These are phyloP conservation scores for Characodon lateralis DNA, from an alignment of 2,797 vertebrate species.

Conservation along the genomic window DNA sequence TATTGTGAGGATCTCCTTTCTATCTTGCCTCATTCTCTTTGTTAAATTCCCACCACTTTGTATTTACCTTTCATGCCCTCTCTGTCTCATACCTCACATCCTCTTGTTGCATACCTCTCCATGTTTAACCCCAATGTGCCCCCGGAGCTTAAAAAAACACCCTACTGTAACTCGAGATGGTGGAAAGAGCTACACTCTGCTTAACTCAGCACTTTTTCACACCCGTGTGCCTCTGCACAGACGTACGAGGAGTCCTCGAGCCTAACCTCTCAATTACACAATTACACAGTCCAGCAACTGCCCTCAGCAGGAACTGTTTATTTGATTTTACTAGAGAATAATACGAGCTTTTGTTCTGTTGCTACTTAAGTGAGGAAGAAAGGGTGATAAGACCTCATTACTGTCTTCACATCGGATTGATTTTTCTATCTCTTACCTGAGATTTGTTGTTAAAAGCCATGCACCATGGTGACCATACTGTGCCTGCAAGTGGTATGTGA, in stretches of 20 bases:
- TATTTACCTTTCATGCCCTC: slow-evolving; percentile 29
- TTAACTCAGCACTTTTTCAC: slow-evolving; percentile 74
- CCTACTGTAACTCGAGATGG: slow-evolving; percentile 76
- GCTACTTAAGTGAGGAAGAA: slow-evolving; percentile 61
- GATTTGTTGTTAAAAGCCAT: slow-evolving; percentile 47
- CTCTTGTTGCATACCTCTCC: slow-evolving; percentile 68
- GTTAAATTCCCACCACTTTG: slow-evolving; percentile 9
- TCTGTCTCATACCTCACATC: slow-evolving; percentile 45
- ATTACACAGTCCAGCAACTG: slow-evolving; percentile 74
- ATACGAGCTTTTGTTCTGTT: slow-evolving; percentile 68
- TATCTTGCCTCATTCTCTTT: neutral
- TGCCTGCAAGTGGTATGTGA: slow-evolving; percentile 37
- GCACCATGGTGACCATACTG: slow-evolving; percentile 36
- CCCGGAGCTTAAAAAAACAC: slow-evolving; percentile 66
- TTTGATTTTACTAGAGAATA: slow-evolving; percentile 70
- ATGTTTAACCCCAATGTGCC: slow-evolving; percentile 76
- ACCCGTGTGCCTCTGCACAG: slow-evolving; percentile 51
- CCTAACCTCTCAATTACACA: slow-evolving; percentile 78
- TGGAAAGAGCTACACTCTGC: slow-evolving; percentile 65
- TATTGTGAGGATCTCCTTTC: neutral
- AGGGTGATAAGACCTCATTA: slow-evolving; percentile 67
- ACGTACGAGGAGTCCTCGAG: slow-evolving; percentile 51
- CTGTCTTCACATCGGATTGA: slow-evolving; percentile 58
- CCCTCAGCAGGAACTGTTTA: slow-evolving; percentile 75
- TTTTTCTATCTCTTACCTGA: slow-evolving; percentile 52